Conservation (phyloP, 2,113 vertebrate genomes). For the Galbula dea region DNA sequence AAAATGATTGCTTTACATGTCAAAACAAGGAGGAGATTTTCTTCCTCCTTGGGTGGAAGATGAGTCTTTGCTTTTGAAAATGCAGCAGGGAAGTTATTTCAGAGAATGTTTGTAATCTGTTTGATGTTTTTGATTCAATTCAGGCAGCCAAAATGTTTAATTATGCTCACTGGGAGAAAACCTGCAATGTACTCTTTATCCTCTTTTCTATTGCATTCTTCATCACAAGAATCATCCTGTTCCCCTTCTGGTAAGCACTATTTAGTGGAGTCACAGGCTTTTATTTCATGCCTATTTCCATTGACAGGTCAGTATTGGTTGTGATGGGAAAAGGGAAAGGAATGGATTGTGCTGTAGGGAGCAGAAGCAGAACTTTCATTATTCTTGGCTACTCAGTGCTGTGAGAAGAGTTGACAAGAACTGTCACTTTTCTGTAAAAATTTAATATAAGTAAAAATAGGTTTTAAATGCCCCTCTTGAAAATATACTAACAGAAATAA, state of each 20-base stretch:
- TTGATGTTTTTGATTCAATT: conserved; percentile 37
- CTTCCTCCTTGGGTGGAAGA: background rate
- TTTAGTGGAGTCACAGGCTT: background rate
- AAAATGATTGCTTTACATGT: background rate
- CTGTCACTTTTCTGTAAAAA: background rate
- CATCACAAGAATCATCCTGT: conserved; percentile 85
- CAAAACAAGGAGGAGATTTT: background rate
- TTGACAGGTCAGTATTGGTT: background rate
- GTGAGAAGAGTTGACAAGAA: background rate
- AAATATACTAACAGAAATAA: background rate
- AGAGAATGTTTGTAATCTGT: background rate
- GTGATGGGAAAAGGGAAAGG: background rate
- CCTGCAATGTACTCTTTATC: conserved; percentile 84
- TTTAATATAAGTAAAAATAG: background rate
- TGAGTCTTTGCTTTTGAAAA: conserved; percentile 30
- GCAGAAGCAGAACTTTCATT: background rate
- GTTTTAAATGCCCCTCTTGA: background rate
- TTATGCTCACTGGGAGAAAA: conserved; percentile 85
- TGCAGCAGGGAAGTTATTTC: background rate
- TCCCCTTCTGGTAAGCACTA: conserved; percentile 88
- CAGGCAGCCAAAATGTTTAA: conserved; percentile 94
- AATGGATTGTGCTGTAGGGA: background rate
- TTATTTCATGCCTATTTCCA: background rate
- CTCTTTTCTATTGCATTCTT: conserved; percentile 83
- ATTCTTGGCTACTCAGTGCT: background rate